Base-by-base conservation (phyloP, 2,797 vertebrate species). In the Peromyscus aztecus region DNA sequence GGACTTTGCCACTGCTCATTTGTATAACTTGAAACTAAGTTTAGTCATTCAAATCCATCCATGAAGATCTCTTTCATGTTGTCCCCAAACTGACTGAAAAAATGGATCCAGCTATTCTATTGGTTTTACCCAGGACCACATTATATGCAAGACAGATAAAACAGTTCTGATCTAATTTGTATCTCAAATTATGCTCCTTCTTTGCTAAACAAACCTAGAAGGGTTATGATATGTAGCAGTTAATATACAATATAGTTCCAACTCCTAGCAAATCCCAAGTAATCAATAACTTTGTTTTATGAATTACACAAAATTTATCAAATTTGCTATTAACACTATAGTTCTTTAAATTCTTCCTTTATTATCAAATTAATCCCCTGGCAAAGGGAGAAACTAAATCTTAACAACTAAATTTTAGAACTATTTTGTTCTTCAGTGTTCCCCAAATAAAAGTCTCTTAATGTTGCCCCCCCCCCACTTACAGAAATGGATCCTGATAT, bases 311-410 rank as follows among this genome's bases (percentile, higher is more conserved):
- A 96, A 96, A 92, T 69, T 40, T 8, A 24, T 78, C 77, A 57
- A 92, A 90, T 57, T 89, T 97, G 23, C 40, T 86, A 57, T 81
- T 67, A 97, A 92, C 46, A 94, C 9, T 84, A n/a, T 16, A 95
- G 65, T 12, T 6, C 16, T 14, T 59, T 7, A 63, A 95, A 88
- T 24, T 46, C 40, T 93, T 96, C 17, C 40, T 76, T 76, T 37
- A 6, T 69, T 52, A 52, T 52, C 75, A 76, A 94, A 49, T 94
- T 78, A 92, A 82, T 90, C 67, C 10, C n/a, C 67, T 96, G 49
- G 65, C 34, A 52, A 93, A 71, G 6, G n/a, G 40, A 95, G n/a
- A 95, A 91, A 89, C 57, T 83, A 65, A 81, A 69, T 55, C 80
- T 40, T 96, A 97, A 77, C 5, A 88, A 95, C 40, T 40, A 40